Evolutionary conservation across 2,113 vertebrate species (phyloP).

Genomic region (Notarius quadriscutis): DNA sequence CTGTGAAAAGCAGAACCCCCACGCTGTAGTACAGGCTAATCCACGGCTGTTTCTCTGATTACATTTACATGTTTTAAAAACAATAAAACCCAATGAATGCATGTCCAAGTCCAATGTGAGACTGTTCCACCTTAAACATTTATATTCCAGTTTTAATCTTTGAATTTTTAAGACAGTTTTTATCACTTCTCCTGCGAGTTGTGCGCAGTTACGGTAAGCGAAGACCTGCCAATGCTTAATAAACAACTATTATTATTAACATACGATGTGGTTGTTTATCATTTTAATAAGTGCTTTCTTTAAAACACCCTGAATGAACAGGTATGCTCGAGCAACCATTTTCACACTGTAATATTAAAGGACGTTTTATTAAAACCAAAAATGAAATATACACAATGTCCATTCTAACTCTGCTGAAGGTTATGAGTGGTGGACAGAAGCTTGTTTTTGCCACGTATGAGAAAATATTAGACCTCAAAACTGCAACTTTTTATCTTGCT

Average conservation of each 20-base stretch:
- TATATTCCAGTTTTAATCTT: background rate
- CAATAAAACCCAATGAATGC: background rate
- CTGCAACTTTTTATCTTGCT: background rate
- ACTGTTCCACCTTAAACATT: background rate
- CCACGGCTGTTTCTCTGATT: background rate
- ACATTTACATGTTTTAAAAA: background rate
- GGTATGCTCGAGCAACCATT: slow-evolving; percentile 14
- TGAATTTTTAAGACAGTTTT: background rate
- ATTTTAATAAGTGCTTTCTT: background rate
- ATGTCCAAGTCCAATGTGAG: background rate
- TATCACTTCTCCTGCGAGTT: background rate
- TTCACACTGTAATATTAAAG: slow-evolving; percentile 34
- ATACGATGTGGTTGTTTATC: slow-evolving; percentile 1
- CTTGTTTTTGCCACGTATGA: background rate
- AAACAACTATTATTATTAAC: background rate
- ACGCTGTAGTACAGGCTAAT: slow-evolving; percentile 48
- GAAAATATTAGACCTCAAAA: background rate
- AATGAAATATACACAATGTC: background rate
- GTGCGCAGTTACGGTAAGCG: background rate
- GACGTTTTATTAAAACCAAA: background rate
- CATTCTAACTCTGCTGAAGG: background rate
- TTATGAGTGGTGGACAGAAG: background rate
- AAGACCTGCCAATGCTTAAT: background rate
- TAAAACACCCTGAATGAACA: background rate
- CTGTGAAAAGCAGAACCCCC: slow-evolving; percentile 49